phyloP scores from a whole-genome alignment of 2,888 invertebrate species.

The Meiosimyza decipiens region DNA sequence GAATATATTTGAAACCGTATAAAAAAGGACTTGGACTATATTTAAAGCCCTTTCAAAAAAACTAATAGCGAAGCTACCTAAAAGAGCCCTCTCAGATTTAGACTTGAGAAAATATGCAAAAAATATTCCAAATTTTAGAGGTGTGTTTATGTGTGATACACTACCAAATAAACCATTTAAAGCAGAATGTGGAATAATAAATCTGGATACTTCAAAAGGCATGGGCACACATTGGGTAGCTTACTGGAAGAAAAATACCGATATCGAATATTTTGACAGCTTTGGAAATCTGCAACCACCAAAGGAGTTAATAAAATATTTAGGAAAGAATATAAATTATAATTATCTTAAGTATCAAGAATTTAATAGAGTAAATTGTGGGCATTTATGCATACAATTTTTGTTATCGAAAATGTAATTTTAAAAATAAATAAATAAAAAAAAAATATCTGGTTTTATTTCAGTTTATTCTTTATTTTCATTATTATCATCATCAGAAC shows the following conservation, averaged over 20 bases:
- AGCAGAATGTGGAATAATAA: slow-evolving; percentile 39
- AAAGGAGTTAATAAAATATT: slow-evolving; percentile 51
- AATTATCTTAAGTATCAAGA: slow-evolving; percentile 53
- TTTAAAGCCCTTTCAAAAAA: slow-evolving; percentile 44
- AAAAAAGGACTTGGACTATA: slow-evolving; percentile 42
- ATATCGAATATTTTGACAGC: slow-evolving; percentile 59
- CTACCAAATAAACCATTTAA: slow-evolving; percentile 31
- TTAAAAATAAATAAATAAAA: background rate
- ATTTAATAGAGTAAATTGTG: slow-evolving; percentile 42
- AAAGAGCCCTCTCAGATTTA: slow-evolving; percentile 43
- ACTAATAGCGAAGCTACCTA: slow-evolving; percentile 51
- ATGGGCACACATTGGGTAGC: slow-evolving; percentile 61
- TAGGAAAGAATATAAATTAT: slow-evolving; percentile 45
- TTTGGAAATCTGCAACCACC: slow-evolving; percentile 59
- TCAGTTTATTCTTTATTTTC: no score
- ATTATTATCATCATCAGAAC: no score
- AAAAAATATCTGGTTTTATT: no score
- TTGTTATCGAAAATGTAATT: slow-evolving; percentile 28
- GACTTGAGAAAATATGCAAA: slow-evolving; percentile 47
- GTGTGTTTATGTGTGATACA: slow-evolving; percentile 47
- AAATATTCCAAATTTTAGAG: slow-evolving; percentile 48
- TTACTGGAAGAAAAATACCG: slow-evolving; percentile 53
- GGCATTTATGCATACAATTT: slow-evolving; percentile 38
- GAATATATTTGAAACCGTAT: slow-evolving; percentile 50
- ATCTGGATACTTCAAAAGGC: slow-evolving; percentile 49